phyloP scores from a whole-genome alignment of 2,113 vertebrate species.

The Serinus canaria region DNA sequence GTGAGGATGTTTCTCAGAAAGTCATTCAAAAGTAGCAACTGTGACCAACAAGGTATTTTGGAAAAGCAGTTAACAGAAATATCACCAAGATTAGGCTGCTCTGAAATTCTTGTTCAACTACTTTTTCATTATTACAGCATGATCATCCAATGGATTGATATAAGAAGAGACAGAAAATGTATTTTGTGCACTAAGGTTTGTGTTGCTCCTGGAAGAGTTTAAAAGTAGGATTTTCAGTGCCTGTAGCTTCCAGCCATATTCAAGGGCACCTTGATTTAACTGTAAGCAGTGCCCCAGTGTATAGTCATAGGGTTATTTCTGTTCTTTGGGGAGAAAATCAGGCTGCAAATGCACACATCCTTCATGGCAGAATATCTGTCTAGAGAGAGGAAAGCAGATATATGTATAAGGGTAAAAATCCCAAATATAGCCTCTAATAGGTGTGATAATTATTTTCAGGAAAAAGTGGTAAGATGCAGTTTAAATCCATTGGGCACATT shows the following conservation, averaged over 20 bases:
- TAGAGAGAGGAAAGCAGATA: slow-evolving; percentile 50
- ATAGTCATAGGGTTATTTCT: slow-evolving; percentile 40
- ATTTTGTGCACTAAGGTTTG: neutral
- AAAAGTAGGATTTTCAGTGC: slow-evolving; percentile 9
- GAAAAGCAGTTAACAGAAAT: neutral
- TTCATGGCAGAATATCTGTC: slow-evolving; percentile 53
- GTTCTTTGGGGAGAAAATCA: slow-evolving; percentile 53
- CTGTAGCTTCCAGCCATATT: slow-evolving; percentile 8
- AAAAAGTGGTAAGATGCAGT: slow-evolving; percentile 42
- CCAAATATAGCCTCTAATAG: slow-evolving; percentile 59
- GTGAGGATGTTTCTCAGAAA: neutral
- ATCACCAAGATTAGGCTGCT: neutral
- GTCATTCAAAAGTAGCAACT: neutral
- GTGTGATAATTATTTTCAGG: slow-evolving; percentile 66
- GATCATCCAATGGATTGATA: neutral
- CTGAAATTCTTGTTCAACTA: neutral
- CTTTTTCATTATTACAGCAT: neutral
- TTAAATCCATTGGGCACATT: slow-evolving; percentile 50
- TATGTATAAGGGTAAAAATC: slow-evolving; percentile 28
- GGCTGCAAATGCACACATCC: slow-evolving; percentile 25
- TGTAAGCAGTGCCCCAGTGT: slow-evolving; percentile 1
- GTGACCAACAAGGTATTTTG: neutral
- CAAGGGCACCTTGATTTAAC: slow-evolving; percentile 56
- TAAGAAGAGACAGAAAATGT: neutral
- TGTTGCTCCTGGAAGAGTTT: neutral